Percentiles rank a stretch among this genome's conserved stretches.
Evolutionary conservation across 2,797 vertebrate species (phyloP).

Genomic region (Xiphophorus birchmanni): DNA sequence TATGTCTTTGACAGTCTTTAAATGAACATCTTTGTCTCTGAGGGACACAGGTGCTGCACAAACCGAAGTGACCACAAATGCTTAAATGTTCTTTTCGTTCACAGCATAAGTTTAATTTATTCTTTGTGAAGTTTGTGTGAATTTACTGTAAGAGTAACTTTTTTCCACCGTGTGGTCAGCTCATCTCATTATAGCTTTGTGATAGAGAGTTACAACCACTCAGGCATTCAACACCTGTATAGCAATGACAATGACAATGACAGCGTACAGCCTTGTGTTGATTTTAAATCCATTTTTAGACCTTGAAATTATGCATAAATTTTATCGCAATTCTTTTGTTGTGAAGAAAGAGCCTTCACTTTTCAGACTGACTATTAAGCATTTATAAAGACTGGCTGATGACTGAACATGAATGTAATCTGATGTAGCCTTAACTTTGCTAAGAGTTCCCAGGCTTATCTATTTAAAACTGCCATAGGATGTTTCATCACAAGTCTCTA

Average conservation of each 20-base stretch:
- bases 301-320: neutral
- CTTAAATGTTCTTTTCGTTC: neutral
- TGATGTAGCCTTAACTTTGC: neutral
- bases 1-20: neutral
- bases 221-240: neutral
- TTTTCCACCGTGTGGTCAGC: neutral
- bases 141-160: neutral
- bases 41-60: neutral
- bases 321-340: neutral
- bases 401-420: neutral
- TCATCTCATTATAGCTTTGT: neutral
- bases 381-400: neutral
- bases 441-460: slow-evolving; percentile 57
- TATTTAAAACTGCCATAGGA: slow-evolving; percentile 53
- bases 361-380: neutral
- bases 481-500: slow-evolving; percentile 65
- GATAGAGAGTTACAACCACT: neutral
- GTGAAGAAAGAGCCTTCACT: neutral
- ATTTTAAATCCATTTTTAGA: neutral
- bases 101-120: neutral
- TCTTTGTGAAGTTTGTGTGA: neutral
- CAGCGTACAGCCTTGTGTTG: neutral
- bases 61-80: neutral
- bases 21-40: neutral
- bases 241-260: neutral